Percentiles rank a stretch among this genome's conserved stretches.
These are phyloP conservation scores for Folsomia manolachei DNA, from an alignment of 2,888 invertebrate genomes.

Conservation along the genomic window DNA sequence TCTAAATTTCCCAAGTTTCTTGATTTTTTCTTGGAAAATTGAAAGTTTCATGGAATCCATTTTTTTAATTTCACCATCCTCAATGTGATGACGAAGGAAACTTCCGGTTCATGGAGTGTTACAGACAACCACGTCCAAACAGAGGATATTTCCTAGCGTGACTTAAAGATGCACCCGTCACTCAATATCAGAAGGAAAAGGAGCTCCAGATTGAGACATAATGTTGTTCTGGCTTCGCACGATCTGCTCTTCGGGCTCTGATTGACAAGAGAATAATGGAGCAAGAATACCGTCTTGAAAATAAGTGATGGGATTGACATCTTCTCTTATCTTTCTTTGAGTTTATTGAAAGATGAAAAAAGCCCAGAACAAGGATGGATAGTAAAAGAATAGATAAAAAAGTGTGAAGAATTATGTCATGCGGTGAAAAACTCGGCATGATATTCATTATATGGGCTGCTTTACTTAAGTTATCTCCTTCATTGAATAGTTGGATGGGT, in stretches of 20 bases:
- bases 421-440: neutral
- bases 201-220: neutral
- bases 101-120: neutral
- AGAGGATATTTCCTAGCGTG: neutral
- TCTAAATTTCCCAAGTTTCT: neutral
- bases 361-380: neutral
- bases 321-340: neutral
- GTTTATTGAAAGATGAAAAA: neutral
- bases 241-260: neutral
- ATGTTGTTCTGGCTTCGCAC: neutral
- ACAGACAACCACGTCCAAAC: neutral
- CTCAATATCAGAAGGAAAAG: too few species aligned
- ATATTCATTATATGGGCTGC: neutral
- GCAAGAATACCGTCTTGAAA: neutral
- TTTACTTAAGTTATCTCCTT: neutral
- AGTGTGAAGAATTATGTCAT: neutral
- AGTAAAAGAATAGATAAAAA: neutral
- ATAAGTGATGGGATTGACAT: neutral
- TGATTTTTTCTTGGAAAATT: neutral
- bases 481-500: too few species aligned
- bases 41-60: neutral
- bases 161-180: neutral
- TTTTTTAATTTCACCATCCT: too few species aligned
- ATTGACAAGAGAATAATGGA: neutral
- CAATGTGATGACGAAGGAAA: neutral